Percentiles rank a stretch among this genome's conserved stretches.
Conservation (phyloP, 2,888 invertebrate species). For the Sphinx pinastri region DNA sequence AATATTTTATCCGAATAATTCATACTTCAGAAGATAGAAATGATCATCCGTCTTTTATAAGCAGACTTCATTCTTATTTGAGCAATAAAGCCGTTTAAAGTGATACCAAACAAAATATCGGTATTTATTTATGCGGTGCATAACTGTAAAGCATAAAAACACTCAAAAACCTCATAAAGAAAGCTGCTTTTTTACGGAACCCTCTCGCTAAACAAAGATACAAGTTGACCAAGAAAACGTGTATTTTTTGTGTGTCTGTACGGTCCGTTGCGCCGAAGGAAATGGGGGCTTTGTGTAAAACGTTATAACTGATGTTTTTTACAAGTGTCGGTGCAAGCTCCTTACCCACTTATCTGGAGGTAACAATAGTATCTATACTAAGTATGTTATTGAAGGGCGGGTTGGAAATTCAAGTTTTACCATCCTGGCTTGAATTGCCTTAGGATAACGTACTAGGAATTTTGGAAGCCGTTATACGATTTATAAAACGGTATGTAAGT, state of each 20-base stretch:
- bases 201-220: conserved; percentile 4
- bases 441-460: no score
- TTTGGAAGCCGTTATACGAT: no score
- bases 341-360: not conserved
- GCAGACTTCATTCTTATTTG: no score
- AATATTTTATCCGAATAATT: no score
- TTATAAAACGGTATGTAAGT: no score
- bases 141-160: conserved; percentile 2
- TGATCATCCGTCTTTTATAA: no score
- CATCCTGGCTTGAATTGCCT: no score
- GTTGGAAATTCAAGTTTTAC: no score
- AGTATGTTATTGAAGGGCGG: no score
- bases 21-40: no score
- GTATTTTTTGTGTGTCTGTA: conserved; percentile 56
- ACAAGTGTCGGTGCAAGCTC: conserved; percentile 13
- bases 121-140: not conserved
- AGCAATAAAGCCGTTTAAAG: not conserved
- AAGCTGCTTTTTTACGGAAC: conserved; percentile 17
- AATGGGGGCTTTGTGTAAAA: conserved; percentile 68
- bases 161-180: conserved; percentile 3
- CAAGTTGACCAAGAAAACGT: conserved; percentile 7
- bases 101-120: not conserved
- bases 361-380: not conserved
- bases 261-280: conserved; percentile 66
- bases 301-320: conserved; percentile 53